phyloP scores from a whole-genome alignment of 2,888 invertebrate species.

The Agonopterix alstromeriana region DNA sequence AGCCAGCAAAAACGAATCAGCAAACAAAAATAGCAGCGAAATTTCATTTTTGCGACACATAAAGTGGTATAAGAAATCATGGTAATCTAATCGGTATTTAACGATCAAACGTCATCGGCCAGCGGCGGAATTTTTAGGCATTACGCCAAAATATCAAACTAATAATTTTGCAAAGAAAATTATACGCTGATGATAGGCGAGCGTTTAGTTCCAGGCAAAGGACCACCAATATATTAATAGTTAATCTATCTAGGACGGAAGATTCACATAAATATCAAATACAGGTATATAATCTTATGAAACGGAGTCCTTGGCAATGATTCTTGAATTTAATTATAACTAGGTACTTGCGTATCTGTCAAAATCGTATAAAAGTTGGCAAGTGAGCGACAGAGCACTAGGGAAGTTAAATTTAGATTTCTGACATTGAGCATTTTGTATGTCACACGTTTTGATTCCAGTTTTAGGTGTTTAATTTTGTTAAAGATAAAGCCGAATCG shows the following conservation, averaged over 20 bases:
- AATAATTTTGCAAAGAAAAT: constrained; percentile 31
- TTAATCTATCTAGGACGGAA: no score
- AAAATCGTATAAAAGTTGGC: constrained; percentile 67
- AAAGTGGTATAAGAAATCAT: constrained; percentile 1
- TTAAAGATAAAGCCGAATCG: constrained; percentile 1
- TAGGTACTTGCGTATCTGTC: constrained; percentile 54
- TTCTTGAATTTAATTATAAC: constrained; percentile 68
- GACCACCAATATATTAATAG: no score
- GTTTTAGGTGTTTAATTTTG: constrained; percentile 2
- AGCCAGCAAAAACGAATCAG: constrained; percentile 8
- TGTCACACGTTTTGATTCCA: constrained; percentile 22
- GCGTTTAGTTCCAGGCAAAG: no score
- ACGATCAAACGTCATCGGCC: constrained; percentile 5
- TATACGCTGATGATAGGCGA: constrained; percentile 25
- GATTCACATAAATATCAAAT: no score
- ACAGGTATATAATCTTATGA: background rate
- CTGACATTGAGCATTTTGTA: constrained; percentile 47
- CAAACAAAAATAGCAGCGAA: constrained; percentile 1
- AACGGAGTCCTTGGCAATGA: constrained; percentile 58
- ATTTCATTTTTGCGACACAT: constrained; percentile 5
- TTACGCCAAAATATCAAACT: constrained; percentile 39
- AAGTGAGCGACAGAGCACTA: constrained; percentile 40
- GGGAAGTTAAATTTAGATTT: constrained; percentile 50
- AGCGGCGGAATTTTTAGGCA: constrained; percentile 29
- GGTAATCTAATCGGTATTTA: constrained; percentile 4